Conservation (phyloP, 2,113 vertebrate genomes). For the Mystacornis crossleyi region DNA sequence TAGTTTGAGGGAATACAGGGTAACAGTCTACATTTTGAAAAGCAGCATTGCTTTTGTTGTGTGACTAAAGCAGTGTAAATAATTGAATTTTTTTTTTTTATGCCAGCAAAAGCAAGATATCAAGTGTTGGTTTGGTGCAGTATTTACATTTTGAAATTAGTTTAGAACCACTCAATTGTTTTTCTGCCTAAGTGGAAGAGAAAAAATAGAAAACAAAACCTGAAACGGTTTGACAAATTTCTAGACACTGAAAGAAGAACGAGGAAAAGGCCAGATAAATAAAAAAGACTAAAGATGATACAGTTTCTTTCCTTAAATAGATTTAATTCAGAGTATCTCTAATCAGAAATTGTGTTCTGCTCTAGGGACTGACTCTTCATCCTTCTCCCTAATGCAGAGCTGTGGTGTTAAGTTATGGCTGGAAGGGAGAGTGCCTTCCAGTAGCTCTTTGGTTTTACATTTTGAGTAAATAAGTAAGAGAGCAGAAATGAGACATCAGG, state of each 20-base stretch:
- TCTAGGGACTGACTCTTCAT: neutral
- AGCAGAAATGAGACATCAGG: neutral
- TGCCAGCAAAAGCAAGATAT: slow-evolving; percentile 36
- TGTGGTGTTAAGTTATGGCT: neutral
- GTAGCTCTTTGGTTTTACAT: neutral
- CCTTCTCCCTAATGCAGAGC: neutral
- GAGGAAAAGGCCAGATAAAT: neutral
- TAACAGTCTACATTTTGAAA: neutral
- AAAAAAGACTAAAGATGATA: neutral
- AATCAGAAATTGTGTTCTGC: neutral
- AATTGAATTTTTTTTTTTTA: neutral
- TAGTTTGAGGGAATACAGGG: neutral
- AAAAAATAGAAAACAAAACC: neutral
- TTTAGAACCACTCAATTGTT: neutral
- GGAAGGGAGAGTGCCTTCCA: neutral
- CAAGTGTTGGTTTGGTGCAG: neutral
- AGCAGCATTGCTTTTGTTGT: neutral
- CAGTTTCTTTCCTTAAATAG: neutral
- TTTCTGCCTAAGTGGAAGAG: neutral
- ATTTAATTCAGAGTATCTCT: neutral
- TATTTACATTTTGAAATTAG: slow-evolving; percentile 18
- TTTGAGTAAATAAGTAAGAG: neutral
- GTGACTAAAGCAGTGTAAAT: slow-evolving; percentile 35
- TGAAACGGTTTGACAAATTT: neutral
- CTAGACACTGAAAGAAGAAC: neutral